Percentiles rank a stretch among this genome's conserved stretches.
These are phyloP conservation scores for Eristalis pertinax DNA, from an alignment of 2,888 invertebrate genomes.

Conservation along the genomic window DNA sequence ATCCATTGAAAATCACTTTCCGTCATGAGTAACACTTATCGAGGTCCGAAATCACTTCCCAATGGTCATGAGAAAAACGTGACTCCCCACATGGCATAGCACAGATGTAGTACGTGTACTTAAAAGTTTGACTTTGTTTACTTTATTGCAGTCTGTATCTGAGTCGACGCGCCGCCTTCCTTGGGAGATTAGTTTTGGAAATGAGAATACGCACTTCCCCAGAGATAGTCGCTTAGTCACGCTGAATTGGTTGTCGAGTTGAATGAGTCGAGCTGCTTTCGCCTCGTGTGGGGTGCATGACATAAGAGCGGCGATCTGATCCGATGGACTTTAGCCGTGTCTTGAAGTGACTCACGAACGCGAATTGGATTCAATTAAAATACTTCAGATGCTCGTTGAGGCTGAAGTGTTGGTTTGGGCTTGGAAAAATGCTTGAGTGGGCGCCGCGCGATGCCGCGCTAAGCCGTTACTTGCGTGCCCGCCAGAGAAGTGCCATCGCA, in stretches of 20 bases:
- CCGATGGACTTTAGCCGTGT: background rate
- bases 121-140: background rate
- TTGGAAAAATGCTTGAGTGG: background rate
- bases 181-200: too few species aligned
- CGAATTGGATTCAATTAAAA: background rate
- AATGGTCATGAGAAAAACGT: background rate
- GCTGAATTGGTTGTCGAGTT: background rate
- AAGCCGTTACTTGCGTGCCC: background rate
- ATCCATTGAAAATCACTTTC: constrained; percentile 19
- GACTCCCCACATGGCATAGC: background rate
- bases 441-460: background rate
- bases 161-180: background rate
- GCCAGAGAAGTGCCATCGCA: background rate
- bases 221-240: background rate
- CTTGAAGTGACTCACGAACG: background rate
- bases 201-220: too few species aligned
- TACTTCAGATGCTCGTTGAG: background rate
- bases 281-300: background rate
- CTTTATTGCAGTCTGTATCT: background rate
- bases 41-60: constrained; percentile 27
- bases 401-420: background rate
- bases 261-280: background rate
- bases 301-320: background rate
- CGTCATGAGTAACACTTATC: constrained; percentile 21
- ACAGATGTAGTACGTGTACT: background rate